Percentiles rank a stretch among this genome's conserved stretches.
Evolutionary conservation across 2,797 vertebrate species (phyloP).

Genomic region (Acanthis flammea): DNA sequence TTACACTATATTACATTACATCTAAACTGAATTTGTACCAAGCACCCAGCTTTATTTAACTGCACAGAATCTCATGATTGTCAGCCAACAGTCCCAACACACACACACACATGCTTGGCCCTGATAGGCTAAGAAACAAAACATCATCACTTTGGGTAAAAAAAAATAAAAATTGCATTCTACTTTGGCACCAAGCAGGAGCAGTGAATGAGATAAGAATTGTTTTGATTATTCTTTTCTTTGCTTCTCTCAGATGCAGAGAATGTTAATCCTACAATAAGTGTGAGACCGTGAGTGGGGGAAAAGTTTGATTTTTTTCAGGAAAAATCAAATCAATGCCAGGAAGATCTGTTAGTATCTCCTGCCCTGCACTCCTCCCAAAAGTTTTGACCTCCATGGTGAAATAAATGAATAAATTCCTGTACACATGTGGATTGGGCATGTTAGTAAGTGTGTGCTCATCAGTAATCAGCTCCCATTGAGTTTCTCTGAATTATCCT

Average conservation of each 20-base stretch:
- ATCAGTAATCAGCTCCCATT: neutral
- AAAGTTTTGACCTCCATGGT: neutral
- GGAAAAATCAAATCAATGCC: neutral
- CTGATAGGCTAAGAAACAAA: neutral
- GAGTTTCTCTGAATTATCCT: neutral
- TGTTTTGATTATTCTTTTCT: neutral
- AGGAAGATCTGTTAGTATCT: neutral
- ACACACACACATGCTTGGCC: neutral
- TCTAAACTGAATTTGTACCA: neutral
- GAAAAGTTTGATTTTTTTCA: neutral
- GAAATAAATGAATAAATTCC: neutral
- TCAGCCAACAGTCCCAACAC: neutral
- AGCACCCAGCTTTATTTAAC: neutral
- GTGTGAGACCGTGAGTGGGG: accelerated
- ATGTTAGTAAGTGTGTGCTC: neutral
- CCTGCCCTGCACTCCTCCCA: neutral
- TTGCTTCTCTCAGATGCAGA: neutral
- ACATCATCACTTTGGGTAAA: neutral
- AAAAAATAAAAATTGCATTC: neutral
- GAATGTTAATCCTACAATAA: neutral
- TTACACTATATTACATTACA: neutral
- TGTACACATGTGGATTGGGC: neutral
- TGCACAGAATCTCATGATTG: neutral
- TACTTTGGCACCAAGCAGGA: neutral
- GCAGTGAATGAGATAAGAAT: neutral